Conservation (phyloP, 2,797 vertebrate genomes). For the Halcyon smyrnensis region DNA sequence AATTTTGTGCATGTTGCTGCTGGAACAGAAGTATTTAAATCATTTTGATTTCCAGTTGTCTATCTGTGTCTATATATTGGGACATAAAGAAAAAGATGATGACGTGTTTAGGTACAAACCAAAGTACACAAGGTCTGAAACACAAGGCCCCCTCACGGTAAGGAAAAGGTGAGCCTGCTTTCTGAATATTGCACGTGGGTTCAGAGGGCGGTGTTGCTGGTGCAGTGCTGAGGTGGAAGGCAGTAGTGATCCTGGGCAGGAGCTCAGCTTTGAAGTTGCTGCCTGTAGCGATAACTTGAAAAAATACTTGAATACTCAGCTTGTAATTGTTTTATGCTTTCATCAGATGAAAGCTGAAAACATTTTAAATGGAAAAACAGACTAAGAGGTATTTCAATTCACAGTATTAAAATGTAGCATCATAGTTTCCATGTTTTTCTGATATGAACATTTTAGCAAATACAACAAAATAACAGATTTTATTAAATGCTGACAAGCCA, state of each 20-base stretch:
- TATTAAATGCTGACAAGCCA: not conserved
- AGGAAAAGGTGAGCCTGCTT: not conserved
- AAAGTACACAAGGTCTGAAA: not conserved
- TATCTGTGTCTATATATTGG: not conserved
- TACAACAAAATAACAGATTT: not conserved
- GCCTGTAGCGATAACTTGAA: not conserved
- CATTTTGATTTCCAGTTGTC: not conserved
- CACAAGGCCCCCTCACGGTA: not conserved
- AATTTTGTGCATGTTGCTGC: not conserved
- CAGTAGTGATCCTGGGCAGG: not conserved
- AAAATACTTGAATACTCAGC: not conserved
- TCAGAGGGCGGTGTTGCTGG: not conserved
- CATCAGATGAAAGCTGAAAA: not conserved
- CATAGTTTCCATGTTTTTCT: not conserved
- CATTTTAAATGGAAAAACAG: not conserved
- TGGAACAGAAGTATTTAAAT: not conserved
- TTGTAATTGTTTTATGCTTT: not conserved
- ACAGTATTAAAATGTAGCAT: not conserved
- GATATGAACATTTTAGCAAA: not conserved
- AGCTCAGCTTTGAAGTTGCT: not conserved
- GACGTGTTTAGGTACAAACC: not conserved
- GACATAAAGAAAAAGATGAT: not conserved
- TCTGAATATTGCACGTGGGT: not conserved
- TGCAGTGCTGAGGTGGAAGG: not conserved
- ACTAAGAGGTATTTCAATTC: not conserved